Base-by-base conservation (phyloP, 2,113 vertebrate species). In the Phrynosoma blainvillii region DNA sequence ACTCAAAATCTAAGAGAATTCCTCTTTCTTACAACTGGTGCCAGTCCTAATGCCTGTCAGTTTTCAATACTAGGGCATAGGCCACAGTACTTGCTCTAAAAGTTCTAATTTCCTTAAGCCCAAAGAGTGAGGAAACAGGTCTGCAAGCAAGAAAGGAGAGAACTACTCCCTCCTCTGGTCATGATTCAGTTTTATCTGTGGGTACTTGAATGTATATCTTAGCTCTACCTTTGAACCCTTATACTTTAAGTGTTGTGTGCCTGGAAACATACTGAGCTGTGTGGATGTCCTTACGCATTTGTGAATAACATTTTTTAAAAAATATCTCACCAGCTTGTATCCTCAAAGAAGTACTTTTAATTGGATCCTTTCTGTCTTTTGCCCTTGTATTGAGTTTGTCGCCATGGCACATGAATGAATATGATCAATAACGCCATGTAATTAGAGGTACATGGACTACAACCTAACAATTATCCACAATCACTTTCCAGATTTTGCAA, bases 401-500 rank as follows among this genome's bases (percentile, higher is more conserved):
- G 89, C 89, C 80, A 89, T 86, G 91, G 90, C 92, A 89, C 92
- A 92, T 94, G 92, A 94, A 52, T 77, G 87, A 92, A 92, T 91
- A 91, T 93, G 93, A 95, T 96, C 95, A 95, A 79, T 23, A 87
- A 92, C 95, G 90, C 89, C 92, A 85, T 90, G 88, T 93, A 95
- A 96, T 96, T 95, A 96, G 89, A 94, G 89, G 91, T 94, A 95
- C 93, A 95, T 87, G 89, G 93, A 93, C 82, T 86, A 91, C 93
- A 93, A 95, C 96, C 96, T 93, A 77, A 96, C 95, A 96, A 93
- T 82, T 95, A 93, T 90, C 84, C 87, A 92, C 47, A 93, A 94
- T 95, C 93, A 91, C 92, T 94, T 95, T 93, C 94, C 91, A 95
- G 94, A 94, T 95, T 95, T 94, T 93, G 87, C 89, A 96, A 94